Evolutionary conservation across 2,888 invertebrate genomes (phyloP).

Genomic region (Nudaria mundana): DNA sequence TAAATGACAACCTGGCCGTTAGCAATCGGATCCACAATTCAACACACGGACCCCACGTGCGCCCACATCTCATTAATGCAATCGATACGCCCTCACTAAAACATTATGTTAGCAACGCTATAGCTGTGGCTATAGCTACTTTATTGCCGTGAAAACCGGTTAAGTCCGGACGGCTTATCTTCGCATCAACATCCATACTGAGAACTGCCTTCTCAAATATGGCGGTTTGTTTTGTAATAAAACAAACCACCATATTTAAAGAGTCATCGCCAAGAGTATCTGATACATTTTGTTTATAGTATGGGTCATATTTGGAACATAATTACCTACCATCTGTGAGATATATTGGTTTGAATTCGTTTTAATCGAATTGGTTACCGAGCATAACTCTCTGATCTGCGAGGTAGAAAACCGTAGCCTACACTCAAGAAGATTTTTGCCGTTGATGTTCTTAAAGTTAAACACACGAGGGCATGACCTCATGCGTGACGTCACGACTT

Average conservation of each 20-base stretch:
- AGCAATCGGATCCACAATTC: constrained; percentile 57
- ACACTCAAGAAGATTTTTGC: constrained; percentile 47
- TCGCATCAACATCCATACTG: constrained; percentile 30
- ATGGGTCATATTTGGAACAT: constrained; percentile 6
- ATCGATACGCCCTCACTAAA: constrained; percentile 71
- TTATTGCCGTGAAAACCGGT: constrained; percentile 57
- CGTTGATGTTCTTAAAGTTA: constrained; percentile 43
- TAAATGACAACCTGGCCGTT: constrained; percentile 58
- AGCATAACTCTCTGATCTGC: too few species aligned
- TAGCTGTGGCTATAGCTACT: constrained; percentile 57
- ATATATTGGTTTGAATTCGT: constrained; percentile 1
- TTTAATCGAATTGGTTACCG: not conserved
- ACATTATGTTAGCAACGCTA: constrained; percentile 65
- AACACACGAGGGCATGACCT: constrained; percentile 67
- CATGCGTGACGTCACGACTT: constrained; percentile 67
- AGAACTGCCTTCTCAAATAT: constrained; percentile 33
- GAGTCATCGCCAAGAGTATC: constrained; percentile 24
- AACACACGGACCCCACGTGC: constrained; percentile 71
- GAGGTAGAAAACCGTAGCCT: constrained; percentile 36
- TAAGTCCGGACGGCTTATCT: constrained; percentile 41
- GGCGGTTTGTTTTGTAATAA: constrained; percentile 26
- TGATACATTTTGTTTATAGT: too few species aligned
- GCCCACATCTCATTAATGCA: constrained; percentile 78
- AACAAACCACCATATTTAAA: too few species aligned
- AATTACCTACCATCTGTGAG: constrained; percentile 8